Conservation (phyloP, 2,797 vertebrate genomes). For the Hybognathus amarus region DNA sequence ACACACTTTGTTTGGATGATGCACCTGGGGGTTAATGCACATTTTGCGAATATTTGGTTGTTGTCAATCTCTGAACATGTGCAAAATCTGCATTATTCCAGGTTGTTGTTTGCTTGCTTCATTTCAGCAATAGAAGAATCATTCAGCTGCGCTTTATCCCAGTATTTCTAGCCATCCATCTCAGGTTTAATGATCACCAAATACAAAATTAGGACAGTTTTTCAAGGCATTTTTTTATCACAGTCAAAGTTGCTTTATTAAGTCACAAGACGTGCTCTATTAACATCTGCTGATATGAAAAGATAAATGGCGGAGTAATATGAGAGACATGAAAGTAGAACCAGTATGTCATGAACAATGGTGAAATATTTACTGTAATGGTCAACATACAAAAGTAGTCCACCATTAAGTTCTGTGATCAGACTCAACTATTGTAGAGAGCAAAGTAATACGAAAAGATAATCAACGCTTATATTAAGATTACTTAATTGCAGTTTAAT, state of each 20-base stretch:
- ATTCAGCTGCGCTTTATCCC: background rate
- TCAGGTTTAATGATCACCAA: background rate
- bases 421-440: background rate
- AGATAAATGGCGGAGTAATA: background rate
- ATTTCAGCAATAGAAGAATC: background rate
- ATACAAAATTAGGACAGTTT: background rate
- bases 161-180: background rate
- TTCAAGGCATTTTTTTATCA: background rate
- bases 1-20: background rate
- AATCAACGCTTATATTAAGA: background rate
- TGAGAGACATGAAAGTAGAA: background rate
- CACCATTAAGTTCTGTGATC: background rate
- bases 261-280: background rate
- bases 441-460: background rate
- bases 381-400: background rate
- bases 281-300: background rate
- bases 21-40: background rate
- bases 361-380: background rate
- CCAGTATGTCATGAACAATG: background rate
- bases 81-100: background rate
- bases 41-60: background rate
- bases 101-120: background rate
- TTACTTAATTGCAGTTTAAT: too few species aligned
- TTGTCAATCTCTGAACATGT: background rate
- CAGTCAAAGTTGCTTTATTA: background rate